phyloP scores from a whole-genome alignment of 2,888 invertebrate genomes.

The Papilio protenor region DNA sequence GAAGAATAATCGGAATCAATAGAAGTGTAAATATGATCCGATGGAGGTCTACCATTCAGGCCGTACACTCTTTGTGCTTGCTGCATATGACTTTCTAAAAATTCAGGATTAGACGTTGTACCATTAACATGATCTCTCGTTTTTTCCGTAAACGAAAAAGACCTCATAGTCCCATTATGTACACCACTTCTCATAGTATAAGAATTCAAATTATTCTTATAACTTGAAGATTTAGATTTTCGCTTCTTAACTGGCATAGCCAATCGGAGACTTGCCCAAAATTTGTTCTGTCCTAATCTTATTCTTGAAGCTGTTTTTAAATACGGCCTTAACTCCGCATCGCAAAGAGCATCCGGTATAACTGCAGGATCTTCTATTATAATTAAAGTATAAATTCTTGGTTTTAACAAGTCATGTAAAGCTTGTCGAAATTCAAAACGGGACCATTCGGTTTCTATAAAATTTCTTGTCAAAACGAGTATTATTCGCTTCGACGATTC shows the following conservation, averaged over 20 bases:
- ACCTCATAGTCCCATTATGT: slow-evolving; percentile 85
- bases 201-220: slow-evolving; percentile 92
- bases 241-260: slow-evolving; percentile 91
- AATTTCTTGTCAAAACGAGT: slow-evolving; percentile 93
- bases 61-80: slow-evolving; percentile 77
- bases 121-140: slow-evolving; percentile 69
- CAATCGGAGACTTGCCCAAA: slow-evolving; percentile 96
- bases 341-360: slow-evolving; percentile 91
- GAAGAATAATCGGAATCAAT: slow-evolving; percentile 95
- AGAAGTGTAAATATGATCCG: slow-evolving; percentile 95
- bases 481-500: slow-evolving; percentile 94
- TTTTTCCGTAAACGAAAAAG: slow-evolving; percentile 85
- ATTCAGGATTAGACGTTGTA: slow-evolving; percentile 87
- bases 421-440: slow-evolving; percentile 95
- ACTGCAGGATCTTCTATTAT: slow-evolving; percentile 93
- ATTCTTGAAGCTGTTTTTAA: slow-evolving; percentile 93
- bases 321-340: slow-evolving; percentile 94
- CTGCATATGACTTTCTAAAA: slow-evolving; percentile 68
- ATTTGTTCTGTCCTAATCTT: slow-evolving; percentile 94
- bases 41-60: slow-evolving; percentile 88
- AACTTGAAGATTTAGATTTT: slow-evolving; percentile 82
- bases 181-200: slow-evolving; percentile 89
- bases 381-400: slow-evolving; percentile 92
- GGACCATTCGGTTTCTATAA: slow-evolving; percentile 97
- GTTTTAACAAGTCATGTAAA: slow-evolving; percentile 93